Percentiles rank a stretch among this genome's conserved stretches.
Conservation (phyloP, 2,888 invertebrate genomes). For the Volucella inanis region DNA sequence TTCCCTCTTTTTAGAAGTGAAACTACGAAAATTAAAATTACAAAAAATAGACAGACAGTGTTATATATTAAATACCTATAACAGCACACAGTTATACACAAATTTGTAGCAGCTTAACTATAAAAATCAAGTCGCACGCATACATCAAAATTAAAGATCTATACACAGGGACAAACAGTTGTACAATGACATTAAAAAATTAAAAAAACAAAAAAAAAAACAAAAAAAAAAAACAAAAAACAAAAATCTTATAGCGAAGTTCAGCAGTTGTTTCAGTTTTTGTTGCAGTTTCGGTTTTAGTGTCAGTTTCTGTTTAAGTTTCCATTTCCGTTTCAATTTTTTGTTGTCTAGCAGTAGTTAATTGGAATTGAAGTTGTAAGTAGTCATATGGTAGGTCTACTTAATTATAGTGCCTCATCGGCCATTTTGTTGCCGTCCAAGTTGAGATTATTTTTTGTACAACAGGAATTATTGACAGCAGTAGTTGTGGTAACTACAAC, state of each 20-base stretch:
- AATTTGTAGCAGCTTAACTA: conserved; percentile 24
- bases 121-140: conserved; percentile 13
- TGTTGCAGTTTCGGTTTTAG: neutral
- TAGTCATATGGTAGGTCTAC: neutral
- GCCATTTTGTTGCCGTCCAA: conserved; percentile 78
- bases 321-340: too few species aligned
- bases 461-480: conserved; percentile 60
- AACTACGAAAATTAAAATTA: conserved; percentile 13
- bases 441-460: conserved; percentile 76
- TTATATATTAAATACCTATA: conserved; percentile 22
- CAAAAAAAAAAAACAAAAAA: neutral
- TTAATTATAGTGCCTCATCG: conserved; percentile 80
- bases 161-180: conserved; percentile 29
- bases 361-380: neutral
- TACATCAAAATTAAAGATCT: conserved; percentile 7
- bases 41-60: neutral
- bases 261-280: conserved; percentile 24
- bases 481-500: conserved; percentile 77
- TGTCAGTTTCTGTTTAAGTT: too few species aligned
- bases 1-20: neutral
- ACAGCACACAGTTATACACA: conserved; percentile 54
- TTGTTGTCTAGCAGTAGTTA: too few species aligned
- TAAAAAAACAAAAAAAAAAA: neutral
- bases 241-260: conserved; percentile 23
- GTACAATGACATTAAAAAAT: conserved; percentile 25